These are phyloP conservation scores for Ganaspis brasiliensis DNA, from an alignment of 2,888 invertebrate species.

Conservation along the genomic window DNA sequence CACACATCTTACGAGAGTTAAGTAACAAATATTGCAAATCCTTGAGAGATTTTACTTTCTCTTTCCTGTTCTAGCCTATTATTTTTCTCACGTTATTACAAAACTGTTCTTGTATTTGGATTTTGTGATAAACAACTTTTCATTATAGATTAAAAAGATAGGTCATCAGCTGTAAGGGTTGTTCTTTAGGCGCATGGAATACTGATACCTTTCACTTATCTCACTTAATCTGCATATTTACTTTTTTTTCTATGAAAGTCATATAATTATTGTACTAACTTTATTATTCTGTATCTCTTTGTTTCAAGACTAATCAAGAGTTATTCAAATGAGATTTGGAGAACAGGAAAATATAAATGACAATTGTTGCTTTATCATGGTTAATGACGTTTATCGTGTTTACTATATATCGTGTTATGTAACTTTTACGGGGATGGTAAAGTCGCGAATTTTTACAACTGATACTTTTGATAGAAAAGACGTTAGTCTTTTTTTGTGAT, in stretches of 20 bases:
- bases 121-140: no score
- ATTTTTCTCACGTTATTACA: constrained; percentile 41
- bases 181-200: constrained; percentile 5
- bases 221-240: not conserved
- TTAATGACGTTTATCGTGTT: constrained; percentile 6
- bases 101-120: not conserved
- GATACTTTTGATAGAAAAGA: no score
- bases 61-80: constrained; percentile 43
- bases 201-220: constrained; percentile 20
- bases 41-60: constrained; percentile 51
- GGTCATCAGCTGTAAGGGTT: constrained; percentile 12
- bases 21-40: constrained; percentile 24
- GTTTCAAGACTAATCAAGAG: no score
- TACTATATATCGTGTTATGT: not conserved
- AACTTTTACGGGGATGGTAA: not conserved
- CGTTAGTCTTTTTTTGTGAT: no score
- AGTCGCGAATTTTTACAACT: not conserved
- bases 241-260: no score
- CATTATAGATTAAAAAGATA: not conserved
- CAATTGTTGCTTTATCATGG: constrained; percentile 15
- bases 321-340: not conserved
- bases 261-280: no score
- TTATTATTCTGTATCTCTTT: no score
- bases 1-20: not conserved
- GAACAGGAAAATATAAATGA: not conserved